Base-by-base conservation (phyloP, 2,113 vertebrate species). In the Hippocampus mohnikei region DNA sequence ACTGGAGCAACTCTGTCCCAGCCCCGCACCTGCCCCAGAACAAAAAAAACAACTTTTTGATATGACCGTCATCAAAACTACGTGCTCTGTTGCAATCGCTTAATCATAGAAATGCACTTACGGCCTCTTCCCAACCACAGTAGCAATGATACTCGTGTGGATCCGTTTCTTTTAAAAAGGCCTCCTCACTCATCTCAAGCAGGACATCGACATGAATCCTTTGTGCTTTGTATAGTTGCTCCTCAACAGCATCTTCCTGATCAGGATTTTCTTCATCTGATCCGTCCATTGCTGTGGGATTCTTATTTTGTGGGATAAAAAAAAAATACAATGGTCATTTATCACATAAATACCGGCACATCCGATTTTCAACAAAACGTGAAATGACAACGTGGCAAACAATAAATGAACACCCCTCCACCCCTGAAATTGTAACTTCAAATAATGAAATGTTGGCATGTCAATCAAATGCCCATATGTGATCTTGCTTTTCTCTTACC, bases 111-210 rank as follows among this genome's bases (percentile, higher is more conserved):
- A 18, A 69, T 55, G n/a, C 21, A 91, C 95, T 94, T 73, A 96
- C 95, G 21, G 93, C 92, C 69, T 94, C 93, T 60, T 95, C 94
- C 94, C 91, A 93, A 40, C 91, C 93, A 16, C 87, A 84, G 66
- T 88, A 85, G 23, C 81, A 81, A 1, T 72, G 55, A 71, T 71
- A 81, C 58, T 93, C 88, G 40, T 3, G 48, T 0, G 71, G 72
- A 74, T 85, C 83, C 78, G 79, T 72, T 0, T 94, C 93, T 41
- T 85, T 88, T 27, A 86, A 60, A 21, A 76, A 59, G 0, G 63
- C 73, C 40, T 93, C 84, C 61, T 94, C 92, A 18, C 94, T 95
- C 67, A 94, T 75, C 3, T 87, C 83, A 16, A 94, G 78, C 55
- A 96, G 93, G 44, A 80, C 79, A 60, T 88, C 86, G n/a, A 92